Evolutionary conservation across 2,888 invertebrate genomes (phyloP).

Genomic region (Lycocerus yunnanus): DNA sequence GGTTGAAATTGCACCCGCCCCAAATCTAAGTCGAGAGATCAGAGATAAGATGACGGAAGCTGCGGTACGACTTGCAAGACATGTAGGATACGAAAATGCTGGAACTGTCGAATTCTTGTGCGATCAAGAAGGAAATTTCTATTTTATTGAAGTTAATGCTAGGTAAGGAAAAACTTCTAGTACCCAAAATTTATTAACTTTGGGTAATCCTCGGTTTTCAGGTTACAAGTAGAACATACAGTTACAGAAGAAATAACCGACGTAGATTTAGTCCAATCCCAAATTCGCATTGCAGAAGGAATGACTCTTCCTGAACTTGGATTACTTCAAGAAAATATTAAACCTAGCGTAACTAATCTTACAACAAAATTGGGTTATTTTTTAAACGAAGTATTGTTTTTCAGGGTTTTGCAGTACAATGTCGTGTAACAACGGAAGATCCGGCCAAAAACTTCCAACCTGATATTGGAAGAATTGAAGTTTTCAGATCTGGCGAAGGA

Average conservation of each 20-base stretch:
- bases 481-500: slow-evolving; percentile 95
- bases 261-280: slow-evolving; percentile 96
- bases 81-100: slow-evolving; percentile 96
- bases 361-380: neutral
- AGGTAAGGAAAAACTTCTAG: slow-evolving; percentile 56
- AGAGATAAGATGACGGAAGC: slow-evolving; percentile 87
- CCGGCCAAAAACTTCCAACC: slow-evolving; percentile 97
- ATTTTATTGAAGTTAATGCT: slow-evolving; percentile 99
- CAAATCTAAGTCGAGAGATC: slow-evolving; percentile 75
- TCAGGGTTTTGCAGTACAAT: slow-evolving; percentile 91
- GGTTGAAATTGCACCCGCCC: slow-evolving; percentile 98
- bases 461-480: slow-evolving; percentile 96
- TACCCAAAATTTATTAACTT: neutral
- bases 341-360: slow-evolving; percentile 60
- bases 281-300: slow-evolving; percentile 94
- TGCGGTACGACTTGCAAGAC: slow-evolving; percentile 84
- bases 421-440: slow-evolving; percentile 98
- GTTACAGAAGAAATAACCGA: slow-evolving; percentile 99
- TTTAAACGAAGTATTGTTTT: neutral
- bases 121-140: slow-evolving; percentile 93
- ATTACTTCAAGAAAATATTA: slow-evolving; percentile 86
- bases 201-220: slow-evolving; percentile 38
- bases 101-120: slow-evolving; percentile 98
- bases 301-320: slow-evolving; percentile 90
- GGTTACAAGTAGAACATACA: slow-evolving; percentile 98